Evolutionary conservation across 2,797 vertebrate species (phyloP), one percentile per base, ranked within the genome.

Genomic region (Girardinus metallicus): DNA sequence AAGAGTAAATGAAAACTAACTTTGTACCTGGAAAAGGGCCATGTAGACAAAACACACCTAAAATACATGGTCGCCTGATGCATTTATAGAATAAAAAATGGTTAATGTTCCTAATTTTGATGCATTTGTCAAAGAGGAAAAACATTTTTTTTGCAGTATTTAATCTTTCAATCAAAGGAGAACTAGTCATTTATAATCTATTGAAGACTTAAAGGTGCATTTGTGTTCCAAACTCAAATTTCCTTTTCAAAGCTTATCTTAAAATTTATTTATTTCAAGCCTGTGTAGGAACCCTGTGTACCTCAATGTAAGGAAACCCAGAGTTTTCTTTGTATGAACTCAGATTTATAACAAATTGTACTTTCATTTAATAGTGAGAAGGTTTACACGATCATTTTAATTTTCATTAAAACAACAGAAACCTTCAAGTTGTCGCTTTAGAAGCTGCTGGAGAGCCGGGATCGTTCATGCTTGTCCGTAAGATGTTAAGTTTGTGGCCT

Each of bases 401-500:
- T 23, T 23, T 6, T 12, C 3, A 46, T 71, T 71, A 29, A 71
- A 71, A 46, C 5, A 43, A 71, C 49, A 55, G 23, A 53, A 53
- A 9, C 49, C 51, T 29, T 44, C 12, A 71, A 44, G 26, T 44
- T 44, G 41, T 46, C 4, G 5, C 68, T 9, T 44, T 44, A 46
- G 68, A 71, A 44, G 68, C 43, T 71, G 68, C 43, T 71, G 68
- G 23, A 57, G 8, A 44, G 46, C 47, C 13, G 11, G 26, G 46
- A 70, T 51, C 29, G 55, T 78, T 77, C 10, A 4, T 41, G 46
- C 21, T 73, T 31, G 10, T 44, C 7, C 16, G 7, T 76, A 6
- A 68, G 34, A 51, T 23, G 49, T 4, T 11, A 16, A 7, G 18
- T 44, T 49, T 23, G 81, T 80, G 86, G 86, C 84, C 86, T 62